These are phyloP conservation scores for Palythoa heliodiscus DNA, from an alignment of 92 coral and sea anemone genomes.

Conservation along the genomic window DNA sequence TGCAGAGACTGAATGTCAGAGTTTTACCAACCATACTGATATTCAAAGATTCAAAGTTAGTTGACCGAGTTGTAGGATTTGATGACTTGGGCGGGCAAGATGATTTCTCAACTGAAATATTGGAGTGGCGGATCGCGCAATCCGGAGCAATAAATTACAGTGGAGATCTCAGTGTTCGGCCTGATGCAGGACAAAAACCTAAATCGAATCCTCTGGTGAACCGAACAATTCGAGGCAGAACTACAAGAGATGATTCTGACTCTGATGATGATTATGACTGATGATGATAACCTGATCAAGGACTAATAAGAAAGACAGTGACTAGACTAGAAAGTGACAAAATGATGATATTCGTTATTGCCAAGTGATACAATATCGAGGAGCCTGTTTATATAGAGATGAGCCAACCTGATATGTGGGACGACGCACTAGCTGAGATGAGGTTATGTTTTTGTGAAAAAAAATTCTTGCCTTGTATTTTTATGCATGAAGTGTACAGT, in stretches of 20 bases:
- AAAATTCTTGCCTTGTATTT: too few relatives aligned
- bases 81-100: slow-evolving; percentile 98
- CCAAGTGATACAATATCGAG: too few relatives aligned
- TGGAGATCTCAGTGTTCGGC: slow-evolving; percentile 88
- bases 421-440: too few relatives aligned
- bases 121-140: slow-evolving; percentile 97
- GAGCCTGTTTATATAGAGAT: too few relatives aligned
- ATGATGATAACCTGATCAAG: neutral
- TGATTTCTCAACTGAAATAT: slow-evolving; percentile 87
- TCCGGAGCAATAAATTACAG: slow-evolving; percentile 87
- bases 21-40: slow-evolving; percentile 87
- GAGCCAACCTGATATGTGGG: too few relatives aligned
- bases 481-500: too few relatives aligned
- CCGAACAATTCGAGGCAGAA: slow-evolving; percentile 70
- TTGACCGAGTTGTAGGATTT: slow-evolving; percentile 93
- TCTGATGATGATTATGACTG: slow-evolving; percentile 78
- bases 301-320: neutral
- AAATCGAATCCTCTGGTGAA: slow-evolving; percentile 64
- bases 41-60: slow-evolving; percentile 89
- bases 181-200: slow-evolving; percentile 67
- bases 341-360: too few relatives aligned
- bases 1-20: slow-evolving; percentile 76
- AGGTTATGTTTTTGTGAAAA: too few relatives aligned
- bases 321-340: too few relatives aligned
- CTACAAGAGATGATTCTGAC: slow-evolving; percentile 69